Evolutionary conservation across 2,113 vertebrate species (phyloP), one percentile per base, ranked within the genome.

Genomic region (Erythrocercus mccallii): DNA sequence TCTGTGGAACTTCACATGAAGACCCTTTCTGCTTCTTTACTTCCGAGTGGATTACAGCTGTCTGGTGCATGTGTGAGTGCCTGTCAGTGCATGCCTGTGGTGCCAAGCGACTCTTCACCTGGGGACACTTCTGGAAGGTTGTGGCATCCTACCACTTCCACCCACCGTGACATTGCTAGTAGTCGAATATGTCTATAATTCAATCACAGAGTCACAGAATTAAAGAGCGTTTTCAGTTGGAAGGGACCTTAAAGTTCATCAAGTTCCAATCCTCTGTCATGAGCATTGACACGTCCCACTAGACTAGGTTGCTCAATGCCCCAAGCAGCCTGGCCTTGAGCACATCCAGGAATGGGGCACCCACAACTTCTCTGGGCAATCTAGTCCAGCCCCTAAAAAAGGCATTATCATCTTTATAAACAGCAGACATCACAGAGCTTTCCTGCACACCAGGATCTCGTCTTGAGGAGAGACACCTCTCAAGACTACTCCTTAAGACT

Each of bases 271-370:
- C 6, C 30, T 17, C 17, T 45, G 11, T 18, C 14, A 7, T 35
- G 21, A 25, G 4, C 17, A 74, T 13, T 0, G 0, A 19, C 24
- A 40, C 1, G 6, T 76, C 17, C 16, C 17, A 40, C 20, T 35
- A 42, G 47, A 54, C 8, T 8, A 54, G 30, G 22, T 16, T 76
- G 8, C n/a, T 47, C 17, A 40, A 19, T 47, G n/a, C 8, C 15
- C 30, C 10, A 31, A 47, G 21, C 25, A 47, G 47, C 31, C 54
- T 47, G 20, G 11, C 25, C 14, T 23, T 35, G 17, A 68, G 22
- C 9, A 22, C 21, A 50, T 28, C 14, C 31, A 54, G 53, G 30
- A 44, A 53, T 31, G 30, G 11, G 15, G 9, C 14, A 54, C 8
- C 21, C 47, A 76, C 70, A 47, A 5, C 7, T 60, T 40, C 17